phyloP scores from a whole-genome alignment of 2,888 invertebrate genomes.

The Drosophila affinis region DNA sequence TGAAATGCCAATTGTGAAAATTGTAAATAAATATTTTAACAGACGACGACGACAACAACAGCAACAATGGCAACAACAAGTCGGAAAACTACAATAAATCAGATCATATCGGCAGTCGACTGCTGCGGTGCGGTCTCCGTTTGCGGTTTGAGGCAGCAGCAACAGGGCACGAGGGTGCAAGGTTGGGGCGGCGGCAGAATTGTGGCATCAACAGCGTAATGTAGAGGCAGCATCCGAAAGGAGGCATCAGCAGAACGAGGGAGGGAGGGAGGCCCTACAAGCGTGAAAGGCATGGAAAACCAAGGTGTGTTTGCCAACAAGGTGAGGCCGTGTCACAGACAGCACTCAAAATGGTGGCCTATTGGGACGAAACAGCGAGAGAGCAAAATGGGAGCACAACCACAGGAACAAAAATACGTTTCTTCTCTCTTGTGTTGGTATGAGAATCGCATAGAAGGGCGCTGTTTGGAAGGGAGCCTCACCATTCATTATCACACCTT shows the following conservation, averaged over 20 bases:
- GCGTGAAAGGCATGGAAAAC: constrained; percentile 40
- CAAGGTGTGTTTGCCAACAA: not conserved
- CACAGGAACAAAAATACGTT: no score
- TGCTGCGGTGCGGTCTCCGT: constrained; percentile 40
- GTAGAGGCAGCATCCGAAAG: not conserved
- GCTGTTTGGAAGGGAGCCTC: not conserved
- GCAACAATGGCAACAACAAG: constrained; percentile 43
- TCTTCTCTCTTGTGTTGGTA: no score
- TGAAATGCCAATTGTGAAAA: constrained; percentile 78
- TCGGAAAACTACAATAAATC: constrained; percentile 71
- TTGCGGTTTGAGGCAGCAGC: constrained; percentile 25
- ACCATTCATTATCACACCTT: not conserved
- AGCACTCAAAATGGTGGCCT: not conserved
- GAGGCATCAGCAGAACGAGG: not conserved
- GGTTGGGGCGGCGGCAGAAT: constrained; percentile 4
- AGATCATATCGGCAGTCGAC: constrained; percentile 71
- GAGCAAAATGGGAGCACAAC: no score
- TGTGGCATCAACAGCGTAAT: not conserved
- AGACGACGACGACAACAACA: constrained; percentile 55
- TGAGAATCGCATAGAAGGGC: no score
- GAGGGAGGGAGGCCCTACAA: constrained; percentile 64
- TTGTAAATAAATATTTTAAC: constrained; percentile 81
- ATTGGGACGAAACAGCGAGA: not conserved
- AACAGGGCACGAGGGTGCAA: constrained; percentile 24
- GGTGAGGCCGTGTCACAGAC: not conserved